Percentiles rank a stretch among this genome's conserved stretches.
Evolutionary conservation across 2,888 invertebrate genomes (phyloP).

Genomic region (Agonopterix arenella): DNA sequence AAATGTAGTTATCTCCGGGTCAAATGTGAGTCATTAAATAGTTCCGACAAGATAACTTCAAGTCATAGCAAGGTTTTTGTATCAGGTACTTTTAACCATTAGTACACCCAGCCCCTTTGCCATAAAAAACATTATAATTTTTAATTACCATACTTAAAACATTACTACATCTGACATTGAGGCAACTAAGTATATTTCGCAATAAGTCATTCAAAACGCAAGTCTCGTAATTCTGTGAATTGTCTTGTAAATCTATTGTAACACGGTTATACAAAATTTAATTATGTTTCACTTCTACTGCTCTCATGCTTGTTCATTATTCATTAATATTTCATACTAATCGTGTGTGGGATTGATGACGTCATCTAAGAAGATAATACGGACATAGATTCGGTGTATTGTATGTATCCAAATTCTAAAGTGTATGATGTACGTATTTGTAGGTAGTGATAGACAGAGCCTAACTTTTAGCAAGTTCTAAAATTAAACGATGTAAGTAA

Average conservation of each 20-base stretch:
- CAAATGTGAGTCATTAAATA: too few species aligned
- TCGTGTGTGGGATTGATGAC: constrained; percentile 25
- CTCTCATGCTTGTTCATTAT: constrained; percentile 22
- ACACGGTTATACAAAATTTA: constrained; percentile 23
- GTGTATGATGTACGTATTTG: too few species aligned
- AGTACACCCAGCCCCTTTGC: too few species aligned
- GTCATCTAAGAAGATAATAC: constrained; percentile 15
- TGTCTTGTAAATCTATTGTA: constrained; percentile 12
- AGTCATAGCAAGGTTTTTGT: too few species aligned
- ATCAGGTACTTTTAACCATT: too few species aligned
- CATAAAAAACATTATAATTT: not conserved
- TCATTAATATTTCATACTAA: constrained; percentile 24
- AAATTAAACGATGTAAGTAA: too few species aligned
- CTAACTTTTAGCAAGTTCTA: too few species aligned
- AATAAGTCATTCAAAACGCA: constrained; percentile 15
- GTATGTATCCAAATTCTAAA: too few species aligned
- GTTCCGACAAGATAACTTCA: too few species aligned
- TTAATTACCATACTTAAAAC: constrained; percentile 21
- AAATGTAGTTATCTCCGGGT: too few species aligned
- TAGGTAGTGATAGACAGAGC: not conserved
- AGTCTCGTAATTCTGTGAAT: constrained; percentile 20
- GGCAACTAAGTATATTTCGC: constrained; percentile 24
- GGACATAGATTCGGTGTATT: too few species aligned
- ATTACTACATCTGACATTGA: constrained; percentile 25
- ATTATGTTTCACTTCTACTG: constrained; percentile 23